A percentile compares a stretch with the other conserved stretches of the same genome.
Evolutionary conservation across 2,113 vertebrate species (phyloP).

Genomic region (Willisornis vidua): DNA sequence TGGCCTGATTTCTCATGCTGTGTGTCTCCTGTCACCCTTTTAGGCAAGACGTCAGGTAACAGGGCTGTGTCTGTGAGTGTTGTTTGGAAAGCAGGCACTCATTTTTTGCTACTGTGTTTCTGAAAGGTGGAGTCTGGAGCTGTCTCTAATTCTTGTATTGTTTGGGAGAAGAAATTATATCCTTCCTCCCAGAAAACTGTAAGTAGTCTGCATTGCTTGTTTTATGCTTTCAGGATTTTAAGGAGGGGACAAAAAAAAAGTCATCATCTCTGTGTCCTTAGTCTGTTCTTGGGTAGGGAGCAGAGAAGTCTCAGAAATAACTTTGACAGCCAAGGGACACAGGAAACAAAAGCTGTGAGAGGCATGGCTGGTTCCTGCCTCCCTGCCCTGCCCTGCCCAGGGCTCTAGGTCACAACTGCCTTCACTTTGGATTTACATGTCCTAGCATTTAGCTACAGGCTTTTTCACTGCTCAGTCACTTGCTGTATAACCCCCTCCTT

Average conservation of each 20-base stretch:
- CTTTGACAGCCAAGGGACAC: background rate
- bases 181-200: slow-evolving; percentile 37
- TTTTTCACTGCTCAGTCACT: background rate
- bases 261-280: fast-evolving
- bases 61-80: background rate
- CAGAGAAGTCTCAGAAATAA: background rate
- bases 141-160: slow-evolving; percentile 32
- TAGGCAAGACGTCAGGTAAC: background rate
- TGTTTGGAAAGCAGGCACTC: background rate
- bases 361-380: background rate
- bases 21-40: background rate
- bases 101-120: slow-evolving; percentile 9
- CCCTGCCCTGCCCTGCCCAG: background rate
- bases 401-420: background rate
- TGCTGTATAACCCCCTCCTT: background rate
- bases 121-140: slow-evolving; percentile 45
- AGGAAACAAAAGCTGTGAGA: background rate
- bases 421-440: background rate
- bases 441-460: background rate
- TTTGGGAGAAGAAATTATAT: slow-evolving; percentile 20
- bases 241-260: background rate
- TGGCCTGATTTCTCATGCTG: background rate
- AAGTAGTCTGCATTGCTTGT: background rate
- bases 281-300: background rate
- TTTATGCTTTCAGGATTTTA: background rate